Evolutionary conservation across 2,797 vertebrate genomes (phyloP).

Genomic region (Aplochiton taeniatus): DNA sequence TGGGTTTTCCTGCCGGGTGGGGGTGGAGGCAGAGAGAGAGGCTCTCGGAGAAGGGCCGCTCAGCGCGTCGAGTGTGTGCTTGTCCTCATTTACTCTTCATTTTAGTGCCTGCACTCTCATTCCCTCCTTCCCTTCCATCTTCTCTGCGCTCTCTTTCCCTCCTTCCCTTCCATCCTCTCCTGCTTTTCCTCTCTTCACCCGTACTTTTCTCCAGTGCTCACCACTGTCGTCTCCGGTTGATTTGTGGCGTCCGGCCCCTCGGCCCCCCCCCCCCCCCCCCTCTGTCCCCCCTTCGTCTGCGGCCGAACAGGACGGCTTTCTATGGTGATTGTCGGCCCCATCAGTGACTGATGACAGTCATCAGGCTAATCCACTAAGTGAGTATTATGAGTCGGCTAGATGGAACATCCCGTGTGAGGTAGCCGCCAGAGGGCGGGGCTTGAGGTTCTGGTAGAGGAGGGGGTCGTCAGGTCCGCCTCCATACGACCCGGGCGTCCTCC

Average conservation of each 20-base stretch:
- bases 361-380: constrained; percentile 44
- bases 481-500: not conserved
- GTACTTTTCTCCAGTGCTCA: not conserved
- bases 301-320: constrained; percentile 33
- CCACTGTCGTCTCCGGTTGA: constrained; percentile 7
- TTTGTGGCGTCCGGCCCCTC: not conserved
- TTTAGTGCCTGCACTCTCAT: not conserved
- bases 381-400: constrained; percentile 50
- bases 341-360: constrained; percentile 52
- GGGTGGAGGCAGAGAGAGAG: constrained; percentile 19
- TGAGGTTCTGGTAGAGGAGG: not conserved
- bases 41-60: no score
- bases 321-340: constrained; percentile 33
- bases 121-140: not conserved
- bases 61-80: not conserved
- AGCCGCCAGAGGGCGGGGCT: constrained; percentile 9
- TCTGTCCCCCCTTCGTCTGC: not conserved
- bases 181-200: not conserved
- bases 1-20: constrained; percentile 33
- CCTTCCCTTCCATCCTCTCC: not conserved
- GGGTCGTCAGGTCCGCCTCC: constrained; percentile 16
- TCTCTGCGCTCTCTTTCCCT: not conserved
- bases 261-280: constrained; percentile 11
- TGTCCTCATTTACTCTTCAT: not conserved
- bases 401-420: no score